Evolutionary conservation across 2,888 invertebrate species (phyloP).

Genomic region (Lasioglossum vierecki): DNA sequence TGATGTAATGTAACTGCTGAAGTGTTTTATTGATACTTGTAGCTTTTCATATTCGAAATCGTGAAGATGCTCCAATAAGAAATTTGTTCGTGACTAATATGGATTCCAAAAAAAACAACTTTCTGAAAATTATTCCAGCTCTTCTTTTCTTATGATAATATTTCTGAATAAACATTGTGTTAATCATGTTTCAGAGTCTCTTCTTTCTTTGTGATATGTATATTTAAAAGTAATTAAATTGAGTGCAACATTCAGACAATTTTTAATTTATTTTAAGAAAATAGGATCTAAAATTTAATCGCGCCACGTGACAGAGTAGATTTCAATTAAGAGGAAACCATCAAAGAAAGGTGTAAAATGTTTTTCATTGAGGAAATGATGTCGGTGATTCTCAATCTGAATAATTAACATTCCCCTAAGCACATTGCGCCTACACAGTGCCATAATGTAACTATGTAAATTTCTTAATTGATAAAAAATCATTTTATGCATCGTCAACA

Average conservation of each 20-base stretch:
- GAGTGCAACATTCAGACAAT: neutral
- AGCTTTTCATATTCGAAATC: neutral
- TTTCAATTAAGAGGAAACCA: neutral
- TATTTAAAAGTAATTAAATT: neutral
- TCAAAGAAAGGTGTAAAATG: neutral
- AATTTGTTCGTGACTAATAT: neutral
- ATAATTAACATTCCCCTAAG: neutral
- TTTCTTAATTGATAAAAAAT: neutral
- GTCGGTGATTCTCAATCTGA: neutral
- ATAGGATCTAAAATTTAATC: neutral
- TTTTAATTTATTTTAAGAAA: neutral
- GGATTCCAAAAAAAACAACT: neutral
- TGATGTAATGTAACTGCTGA: neutral
- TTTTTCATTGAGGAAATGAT: neutral
- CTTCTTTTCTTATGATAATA: neutral
- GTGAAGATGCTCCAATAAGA: neutral
- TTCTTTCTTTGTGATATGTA: neutral
- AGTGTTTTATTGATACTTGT: neutral
- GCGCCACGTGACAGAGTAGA: neutral
- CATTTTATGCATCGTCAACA: neutral
- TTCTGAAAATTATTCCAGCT: neutral
- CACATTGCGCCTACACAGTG: neutral
- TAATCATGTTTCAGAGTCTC: neutral
- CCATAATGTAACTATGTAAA: neutral
- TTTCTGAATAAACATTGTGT: slow-evolving; percentile 2